A percentile compares a stretch with the other conserved stretches of the same genome.
These are phyloP conservation scores for Galeruca laticollis DNA, from an alignment of 2,888 invertebrate species.

Conservation along the genomic window DNA sequence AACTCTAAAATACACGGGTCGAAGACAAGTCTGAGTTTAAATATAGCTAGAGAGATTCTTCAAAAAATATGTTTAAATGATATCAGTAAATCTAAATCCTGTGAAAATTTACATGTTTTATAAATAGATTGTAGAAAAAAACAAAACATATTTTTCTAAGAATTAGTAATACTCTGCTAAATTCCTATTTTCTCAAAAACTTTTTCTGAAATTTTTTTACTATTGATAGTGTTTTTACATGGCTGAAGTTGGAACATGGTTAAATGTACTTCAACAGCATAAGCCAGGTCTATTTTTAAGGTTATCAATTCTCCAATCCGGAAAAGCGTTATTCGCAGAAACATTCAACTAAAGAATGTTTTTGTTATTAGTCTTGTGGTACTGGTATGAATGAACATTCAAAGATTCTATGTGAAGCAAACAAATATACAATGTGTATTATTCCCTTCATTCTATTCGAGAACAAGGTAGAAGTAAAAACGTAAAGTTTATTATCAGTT, in stretches of 20 bases:
- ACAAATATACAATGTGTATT: too few species aligned
- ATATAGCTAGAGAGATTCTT: constrained; percentile 83
- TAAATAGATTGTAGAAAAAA: constrained; percentile 62
- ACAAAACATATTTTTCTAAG: constrained; percentile 42
- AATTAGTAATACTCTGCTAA: constrained; percentile 36
- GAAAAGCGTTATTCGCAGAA: background rate
- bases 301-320: background rate
- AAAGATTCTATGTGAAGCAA: too few species aligned
- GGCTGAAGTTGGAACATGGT: background rate
- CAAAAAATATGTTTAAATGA: constrained; percentile 90
- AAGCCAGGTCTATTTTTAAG: background rate
- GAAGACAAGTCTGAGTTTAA: constrained; percentile 83
- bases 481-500: too few species aligned
- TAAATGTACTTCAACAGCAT: background rate
- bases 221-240: background rate
- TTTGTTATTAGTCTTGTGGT: too few species aligned
- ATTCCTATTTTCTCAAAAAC: constrained; percentile 28
- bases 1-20: constrained; percentile 78
- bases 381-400: too few species aligned
- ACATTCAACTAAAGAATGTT: too few species aligned
- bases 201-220: constrained; percentile 19
- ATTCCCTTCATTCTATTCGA: too few species aligned
- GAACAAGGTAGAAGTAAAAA: too few species aligned
- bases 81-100: constrained; percentile 86
- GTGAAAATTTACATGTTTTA: constrained; percentile 87